Percentiles rank a stretch among this genome's conserved stretches.
These are phyloP conservation scores for Crotalus tigris DNA, from an alignment of 2,113 vertebrate genomes.

Conservation along the genomic window DNA sequence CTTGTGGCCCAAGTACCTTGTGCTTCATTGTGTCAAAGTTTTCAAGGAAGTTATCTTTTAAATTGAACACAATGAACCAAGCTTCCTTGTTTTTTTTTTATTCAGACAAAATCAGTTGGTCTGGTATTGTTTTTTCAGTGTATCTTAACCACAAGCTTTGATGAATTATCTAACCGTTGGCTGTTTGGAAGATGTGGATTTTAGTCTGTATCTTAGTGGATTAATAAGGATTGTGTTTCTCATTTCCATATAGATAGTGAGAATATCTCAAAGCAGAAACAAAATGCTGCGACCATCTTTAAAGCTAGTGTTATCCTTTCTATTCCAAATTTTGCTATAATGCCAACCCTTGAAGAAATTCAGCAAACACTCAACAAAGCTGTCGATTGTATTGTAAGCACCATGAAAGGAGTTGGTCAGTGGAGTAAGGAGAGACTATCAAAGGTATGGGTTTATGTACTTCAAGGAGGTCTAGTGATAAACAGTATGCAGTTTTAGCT, in stretches of 20 bases:
- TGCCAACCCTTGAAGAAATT: slow-evolving; percentile 84
- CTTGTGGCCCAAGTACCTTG: not conserved
- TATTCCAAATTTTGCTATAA: slow-evolving; percentile 84
- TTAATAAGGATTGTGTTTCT: slow-evolving; percentile 1
- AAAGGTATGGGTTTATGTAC: slow-evolving; percentile 71
- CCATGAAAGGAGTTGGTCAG: slow-evolving; percentile 84
- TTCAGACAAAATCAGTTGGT: not conserved
- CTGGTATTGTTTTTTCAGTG: not conserved
- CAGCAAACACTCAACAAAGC: slow-evolving; percentile 84
- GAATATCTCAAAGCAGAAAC: slow-evolving; percentile 60
- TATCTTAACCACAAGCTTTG: not conserved
- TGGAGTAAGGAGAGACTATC: slow-evolving; percentile 85
- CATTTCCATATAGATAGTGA: slow-evolving; percentile 67
- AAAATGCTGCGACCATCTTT: slow-evolving; percentile 75
- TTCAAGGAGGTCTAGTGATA: not conserved
- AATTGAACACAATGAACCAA: not conserved
- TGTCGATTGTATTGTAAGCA: slow-evolving; percentile 80
- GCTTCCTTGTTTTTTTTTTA: not conserved
- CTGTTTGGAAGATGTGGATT: not conserved
- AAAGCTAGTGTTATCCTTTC: slow-evolving; percentile 75
- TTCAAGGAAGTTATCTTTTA: not conserved
- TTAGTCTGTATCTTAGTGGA: not conserved
- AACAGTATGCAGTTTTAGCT: not conserved
- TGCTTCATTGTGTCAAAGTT: not conserved
- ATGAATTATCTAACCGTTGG: not conserved